Percentiles rank a stretch among this genome's conserved stretches.
Conservation (phyloP, 2,888 invertebrate genomes). For the Drosophila infuscata region DNA sequence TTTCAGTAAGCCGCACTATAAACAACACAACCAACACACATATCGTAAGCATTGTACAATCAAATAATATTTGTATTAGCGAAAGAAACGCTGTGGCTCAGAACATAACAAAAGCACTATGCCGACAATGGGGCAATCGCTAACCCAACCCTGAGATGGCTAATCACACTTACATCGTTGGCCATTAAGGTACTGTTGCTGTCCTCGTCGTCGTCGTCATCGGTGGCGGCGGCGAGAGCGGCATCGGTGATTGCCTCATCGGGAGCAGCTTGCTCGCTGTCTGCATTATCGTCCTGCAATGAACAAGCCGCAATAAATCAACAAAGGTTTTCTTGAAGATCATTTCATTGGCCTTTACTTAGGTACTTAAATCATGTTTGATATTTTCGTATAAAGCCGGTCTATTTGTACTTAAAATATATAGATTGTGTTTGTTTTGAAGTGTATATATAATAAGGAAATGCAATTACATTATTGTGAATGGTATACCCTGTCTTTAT, state of each 20-base stretch:
- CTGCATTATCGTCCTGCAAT: conserved; percentile 78
- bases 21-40: conserved; percentile 46
- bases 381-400: conserved; percentile 21
- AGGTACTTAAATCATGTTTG: conserved; percentile 15
- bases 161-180: conserved; percentile 62
- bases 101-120: conserved; percentile 1
- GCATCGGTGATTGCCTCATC: conserved; percentile 18
- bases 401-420: conserved; percentile 7
- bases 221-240: conserved; percentile 18
- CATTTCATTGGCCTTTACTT: conserved; percentile 58
- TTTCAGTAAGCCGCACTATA: conserved; percentile 85
- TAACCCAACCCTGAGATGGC: conserved; percentile 1
- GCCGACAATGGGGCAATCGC: conserved; percentile 3
- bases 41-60: conserved; percentile 38
- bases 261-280: conserved; percentile 41
- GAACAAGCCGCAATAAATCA: conserved; percentile 68
- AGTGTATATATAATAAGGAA: conserved; percentile 7
- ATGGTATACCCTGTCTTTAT: conserved; percentile 4
- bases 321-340: conserved; percentile 51
- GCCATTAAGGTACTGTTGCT: conserved; percentile 62
- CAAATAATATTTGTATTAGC: conserved; percentile 25
- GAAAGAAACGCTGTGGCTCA: conserved; percentile 9
- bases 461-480: conserved; percentile 17
- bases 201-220: conserved; percentile 49
- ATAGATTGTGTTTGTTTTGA: conserved; percentile 7